Evolutionary conservation across 2,797 vertebrate genomes (phyloP).

Genomic region (Aplochiton taeniatus): DNA sequence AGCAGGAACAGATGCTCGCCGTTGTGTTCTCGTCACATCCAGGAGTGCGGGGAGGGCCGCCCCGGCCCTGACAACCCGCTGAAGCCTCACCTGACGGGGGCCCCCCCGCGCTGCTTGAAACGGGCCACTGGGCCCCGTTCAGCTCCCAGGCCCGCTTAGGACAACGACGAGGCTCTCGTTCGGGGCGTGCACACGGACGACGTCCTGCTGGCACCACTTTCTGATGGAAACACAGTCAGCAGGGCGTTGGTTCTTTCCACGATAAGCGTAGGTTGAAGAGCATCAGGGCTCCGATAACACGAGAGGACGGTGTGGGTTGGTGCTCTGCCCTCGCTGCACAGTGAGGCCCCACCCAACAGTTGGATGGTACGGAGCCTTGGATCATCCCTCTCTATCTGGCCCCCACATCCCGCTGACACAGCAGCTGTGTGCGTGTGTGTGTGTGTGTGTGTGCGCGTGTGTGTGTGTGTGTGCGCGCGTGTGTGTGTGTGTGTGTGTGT

Average conservation of each 20-base stretch:
- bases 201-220: too few relatives aligned
- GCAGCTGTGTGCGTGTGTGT: constrained; percentile 55
- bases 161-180: too few relatives aligned
- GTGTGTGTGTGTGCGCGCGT: constrained; percentile 10
- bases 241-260: not conserved
- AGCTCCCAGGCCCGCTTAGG: too few relatives aligned
- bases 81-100: not conserved
- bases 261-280: constrained; percentile 39
- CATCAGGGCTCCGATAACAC: too few relatives aligned
- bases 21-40: constrained; percentile 11
- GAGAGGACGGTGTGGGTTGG: too few relatives aligned
- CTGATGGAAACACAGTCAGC: too few relatives aligned
- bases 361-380: constrained; percentile 60
- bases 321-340: constrained; percentile 37
- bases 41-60: constrained; percentile 1
- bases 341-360: constrained; percentile 38
- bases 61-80: constrained; percentile 2
- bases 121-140: too few relatives aligned
- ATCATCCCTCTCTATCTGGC: constrained; percentile 45
- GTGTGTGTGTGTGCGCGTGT: constrained; percentile 16
- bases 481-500: constrained; percentile 14
- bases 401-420: constrained; percentile 70
- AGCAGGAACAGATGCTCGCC: constrained; percentile 27
- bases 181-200: too few relatives aligned
- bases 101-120: not conserved